Base-by-base conservation (phyloP, 2,113 vertebrate genomes). In the Ovis canadensis region DNA sequence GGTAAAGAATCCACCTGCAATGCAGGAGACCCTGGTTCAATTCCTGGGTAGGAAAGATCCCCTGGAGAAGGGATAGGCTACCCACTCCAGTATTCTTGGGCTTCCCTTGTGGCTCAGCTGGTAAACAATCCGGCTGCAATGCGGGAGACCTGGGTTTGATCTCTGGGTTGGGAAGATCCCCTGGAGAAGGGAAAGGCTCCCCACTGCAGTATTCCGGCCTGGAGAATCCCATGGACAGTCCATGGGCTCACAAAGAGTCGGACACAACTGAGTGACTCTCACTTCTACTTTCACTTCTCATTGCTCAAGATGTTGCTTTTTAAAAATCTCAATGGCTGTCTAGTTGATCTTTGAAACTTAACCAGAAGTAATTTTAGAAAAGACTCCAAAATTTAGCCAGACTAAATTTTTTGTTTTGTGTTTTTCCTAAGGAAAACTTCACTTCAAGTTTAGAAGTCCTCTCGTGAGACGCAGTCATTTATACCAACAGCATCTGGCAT, bases 391-490 rank as follows among this genome's bases (percentile, higher is more conserved):
- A 64, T 16, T 13, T 17, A 62, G 6, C n/a, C 40, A 52, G n/a
- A 57, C 29, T 17, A 5, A 23, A 33, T 85, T 29, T 54, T 55
- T 4, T 74, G 19, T 17, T 52, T 21, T 50, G 59, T 60, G 25
- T 60, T 62, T 33, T n/a, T n/a, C 11, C 33, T 14, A 80, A 29
- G 8, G 31, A 59, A 62, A 43, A 33, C 54, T 31, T 52, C 16
- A 17, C 23, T 77, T 27, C 0, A 3, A 43, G 23, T 27, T 77
- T 77, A 43, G 7, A 33, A 84, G 48, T 11, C 9, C 15, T 1
- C 43, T 15, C 0, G 0, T 11, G 27, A 4, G 55, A 33, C 1
- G 12, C 8, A 0, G 1, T 23, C 29, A 52, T 16, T 45, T 12
- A 10, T 3, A 11, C 17, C 31, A 62, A 17, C 0, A 40, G 31